phyloP scores from a whole-genome alignment of 2,888 invertebrate species.

The Megamerina dolium region DNA sequence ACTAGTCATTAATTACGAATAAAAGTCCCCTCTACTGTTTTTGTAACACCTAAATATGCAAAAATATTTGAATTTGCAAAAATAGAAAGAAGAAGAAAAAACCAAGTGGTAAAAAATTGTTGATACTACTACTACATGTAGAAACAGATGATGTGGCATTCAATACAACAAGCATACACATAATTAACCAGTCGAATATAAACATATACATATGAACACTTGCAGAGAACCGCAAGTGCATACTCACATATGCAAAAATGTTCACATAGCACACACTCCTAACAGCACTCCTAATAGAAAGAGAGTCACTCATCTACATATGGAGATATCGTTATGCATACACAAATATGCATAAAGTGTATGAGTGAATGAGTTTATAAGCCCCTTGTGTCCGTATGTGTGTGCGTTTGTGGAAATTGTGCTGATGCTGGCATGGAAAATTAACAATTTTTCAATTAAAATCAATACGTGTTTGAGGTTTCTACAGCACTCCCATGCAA shows the following conservation, averaged over 20 bases:
- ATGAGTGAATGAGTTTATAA: slow-evolving; percentile 8
- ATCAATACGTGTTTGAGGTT: slow-evolving; percentile 38
- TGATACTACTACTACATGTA: too few species aligned
- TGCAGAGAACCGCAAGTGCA: slow-evolving; percentile 24
- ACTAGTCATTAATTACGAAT: too few species aligned
- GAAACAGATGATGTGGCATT: too few species aligned
- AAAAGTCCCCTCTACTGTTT: too few species aligned
- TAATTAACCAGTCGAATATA: slow-evolving; percentile 16
- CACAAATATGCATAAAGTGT: background rate
- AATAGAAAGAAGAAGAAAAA: slow-evolving; percentile 4
- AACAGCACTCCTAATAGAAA: too few species aligned
- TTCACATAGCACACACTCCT: too few species aligned
- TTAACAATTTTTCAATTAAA: slow-evolving; percentile 51
- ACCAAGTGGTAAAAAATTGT: background rate
- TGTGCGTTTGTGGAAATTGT: too few species aligned
- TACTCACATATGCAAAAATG: background rate
- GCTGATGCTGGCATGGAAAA: slow-evolving; percentile 34
- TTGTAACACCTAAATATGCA: too few species aligned
- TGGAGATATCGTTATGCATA: too few species aligned
- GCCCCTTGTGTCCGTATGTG: too few species aligned
- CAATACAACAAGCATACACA: slow-evolving; percentile 5
- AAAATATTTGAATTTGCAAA: too few species aligned
- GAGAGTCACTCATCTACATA: too few species aligned
- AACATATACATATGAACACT: slow-evolving; percentile 1
- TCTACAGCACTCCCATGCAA: background rate